These are phyloP conservation scores for Cylas formicarius DNA, from an alignment of 1,140 invertebrate species.

Conservation along the genomic window DNA sequence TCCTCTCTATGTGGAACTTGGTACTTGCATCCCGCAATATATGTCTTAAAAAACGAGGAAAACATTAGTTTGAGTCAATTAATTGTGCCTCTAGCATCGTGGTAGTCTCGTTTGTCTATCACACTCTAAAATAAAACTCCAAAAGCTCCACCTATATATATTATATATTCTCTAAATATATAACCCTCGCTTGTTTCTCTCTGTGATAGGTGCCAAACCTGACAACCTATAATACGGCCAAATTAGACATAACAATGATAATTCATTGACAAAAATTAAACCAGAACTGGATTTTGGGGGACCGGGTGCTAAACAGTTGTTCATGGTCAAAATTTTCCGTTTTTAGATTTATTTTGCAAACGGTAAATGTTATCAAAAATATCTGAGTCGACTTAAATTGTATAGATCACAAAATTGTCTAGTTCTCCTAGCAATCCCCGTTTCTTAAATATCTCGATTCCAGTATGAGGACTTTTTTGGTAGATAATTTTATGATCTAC, in stretches of 20 bases:
- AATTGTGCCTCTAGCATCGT: conserved; percentile 42
- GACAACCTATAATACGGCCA: no score
- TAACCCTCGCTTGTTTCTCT: conserved; percentile 31
- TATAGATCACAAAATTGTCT: no score
- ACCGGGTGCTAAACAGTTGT: not conserved
- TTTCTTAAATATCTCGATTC: no score
- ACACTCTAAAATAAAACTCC: conserved; percentile 25
- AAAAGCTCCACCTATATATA: conserved; percentile 1
- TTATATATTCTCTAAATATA: conserved; percentile 4
- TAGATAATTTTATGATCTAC: no score
- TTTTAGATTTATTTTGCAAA: not conserved
- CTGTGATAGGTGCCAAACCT: no score
- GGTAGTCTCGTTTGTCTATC: conserved; percentile 39
- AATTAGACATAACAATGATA: conserved; percentile 16
- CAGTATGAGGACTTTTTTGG: no score
- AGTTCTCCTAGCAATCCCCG: no score
- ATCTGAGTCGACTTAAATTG: no score
- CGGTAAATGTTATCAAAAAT: not conserved
- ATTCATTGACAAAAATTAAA: not conserved
- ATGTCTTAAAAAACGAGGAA: conserved; percentile 34
- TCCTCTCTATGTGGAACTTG: conserved; percentile 18
- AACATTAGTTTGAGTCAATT: conserved; percentile 44
- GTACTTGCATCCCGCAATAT: conserved; percentile 36
- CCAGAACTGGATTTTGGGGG: not conserved
- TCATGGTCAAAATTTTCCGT: not conserved